Conservation (phyloP, 2,113 vertebrate genomes). For the Callospermophilus lateralis region DNA sequence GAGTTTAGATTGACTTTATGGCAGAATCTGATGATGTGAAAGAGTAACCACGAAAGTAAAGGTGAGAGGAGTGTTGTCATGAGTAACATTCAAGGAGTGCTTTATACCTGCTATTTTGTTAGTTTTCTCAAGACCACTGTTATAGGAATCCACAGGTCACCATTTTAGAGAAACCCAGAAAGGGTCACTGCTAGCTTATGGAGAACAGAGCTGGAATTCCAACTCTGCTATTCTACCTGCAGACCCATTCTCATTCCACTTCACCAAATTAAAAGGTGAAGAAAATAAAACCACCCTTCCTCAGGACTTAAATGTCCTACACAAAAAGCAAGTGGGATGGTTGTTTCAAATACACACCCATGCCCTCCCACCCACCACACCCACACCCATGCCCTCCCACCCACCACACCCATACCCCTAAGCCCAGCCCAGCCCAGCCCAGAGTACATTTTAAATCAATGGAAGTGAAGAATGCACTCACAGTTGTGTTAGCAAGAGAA, state of each 20-base stretch:
- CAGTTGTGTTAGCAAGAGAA: constrained; percentile 74
- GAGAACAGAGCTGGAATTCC: neutral
- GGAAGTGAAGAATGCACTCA: constrained; percentile 68
- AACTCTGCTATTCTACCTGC: neutral
- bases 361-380: neutral
- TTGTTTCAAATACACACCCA: neutral
- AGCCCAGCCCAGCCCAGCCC: constrained; percentile 58
- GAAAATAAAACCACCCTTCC: neutral
- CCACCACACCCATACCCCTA: neutral
- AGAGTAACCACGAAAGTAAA: neutral
- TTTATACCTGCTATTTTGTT: neutral
- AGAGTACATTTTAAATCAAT: constrained; percentile 46
- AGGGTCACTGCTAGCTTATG: neutral
- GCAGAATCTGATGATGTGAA: neutral
- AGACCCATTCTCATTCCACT: neutral
- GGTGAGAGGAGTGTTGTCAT: neutral
- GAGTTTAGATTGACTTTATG: neutral
- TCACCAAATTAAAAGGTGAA: neutral
- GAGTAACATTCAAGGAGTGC: neutral
- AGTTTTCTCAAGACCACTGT: neutral
- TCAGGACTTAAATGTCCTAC: neutral
- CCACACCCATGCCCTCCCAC: rapidly evolving
- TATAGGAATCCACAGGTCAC: neutral
- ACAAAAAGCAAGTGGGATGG: neutral
- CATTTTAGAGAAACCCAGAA: neutral